Base-by-base conservation (phyloP, 92 coral and sea anemone genomes). In the Nematostella vectensis region DNA sequence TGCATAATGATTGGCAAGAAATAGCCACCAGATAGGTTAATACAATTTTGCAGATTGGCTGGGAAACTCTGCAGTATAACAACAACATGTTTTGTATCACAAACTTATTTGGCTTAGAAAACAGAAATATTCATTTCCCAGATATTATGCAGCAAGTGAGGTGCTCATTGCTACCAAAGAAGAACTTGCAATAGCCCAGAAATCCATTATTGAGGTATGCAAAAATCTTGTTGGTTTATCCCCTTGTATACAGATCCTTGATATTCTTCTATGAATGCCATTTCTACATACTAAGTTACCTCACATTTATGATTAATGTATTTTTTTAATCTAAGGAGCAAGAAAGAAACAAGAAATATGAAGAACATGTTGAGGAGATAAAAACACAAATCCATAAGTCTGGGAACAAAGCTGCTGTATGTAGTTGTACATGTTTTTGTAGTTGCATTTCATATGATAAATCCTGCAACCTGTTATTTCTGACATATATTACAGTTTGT, bases 61-160 rank as follows among this genome's bases (percentile, higher is more conserved):
- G n/a, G n/a, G n/a, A n/a, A n/a, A n/a, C n/a, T n/a, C n/a, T n/a
- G n/a, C n/a, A n/a, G n/a, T n/a, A n/a, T n/a, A n/a, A n/a, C n/a
- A n/a, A n/a, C n/a, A n/a, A n/a, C n/a, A n/a, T n/a, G n/a, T n/a
- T n/a, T n/a, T n/a, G n/a, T n/a, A n/a, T n/a, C n/a, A n/a, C n/a
- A n/a, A n/a, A n/a, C n/a, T n/a, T n/a, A n/a, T n/a, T n/a, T n/a
- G n/a, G n/a, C n/a, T n/a, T n/a, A n/a, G n/a, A n/a, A n/a, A n/a
- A n/a, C n/a, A n/a, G n/a, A n/a, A n/a, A n/a, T n/a, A n/a, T n/a
- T n/a, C n/a, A n/a, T n/a, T n/a, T n/a, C n/a, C n/a, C n/a, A 89
- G 96, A 58, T 89, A 89, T 51, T 89, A 89, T 59, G 94, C 91
- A 36, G 88, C 88, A 50, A 85, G 97, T 31, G 97, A 89, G 78